These are phyloP conservation scores for Hemichromis elongatus DNA, from an alignment of 2,113 vertebrate species.

Conservation along the genomic window DNA sequence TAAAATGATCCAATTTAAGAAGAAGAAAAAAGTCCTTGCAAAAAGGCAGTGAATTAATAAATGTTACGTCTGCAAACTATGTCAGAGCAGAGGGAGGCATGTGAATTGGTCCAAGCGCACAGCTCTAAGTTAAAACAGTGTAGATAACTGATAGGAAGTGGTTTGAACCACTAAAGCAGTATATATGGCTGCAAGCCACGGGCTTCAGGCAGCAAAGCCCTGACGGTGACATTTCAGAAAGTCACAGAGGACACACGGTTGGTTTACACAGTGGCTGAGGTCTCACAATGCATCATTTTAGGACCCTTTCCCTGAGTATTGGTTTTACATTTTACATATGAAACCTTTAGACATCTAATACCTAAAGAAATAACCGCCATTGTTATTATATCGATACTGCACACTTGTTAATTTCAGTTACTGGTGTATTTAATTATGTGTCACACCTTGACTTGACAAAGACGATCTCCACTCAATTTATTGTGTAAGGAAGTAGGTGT, in stretches of 20 bases:
- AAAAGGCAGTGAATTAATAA: neutral
- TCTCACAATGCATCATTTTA: neutral
- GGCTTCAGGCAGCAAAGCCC: neutral
- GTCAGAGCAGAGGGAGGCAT: neutral
- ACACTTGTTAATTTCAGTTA: neutral
- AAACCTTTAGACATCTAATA: neutral
- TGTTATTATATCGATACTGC: neutral
- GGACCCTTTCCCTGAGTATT: neutral
- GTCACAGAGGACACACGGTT: neutral
- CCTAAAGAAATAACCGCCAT: neutral
- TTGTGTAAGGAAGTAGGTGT: neutral
- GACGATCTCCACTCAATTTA: neutral
- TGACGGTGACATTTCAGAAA: conserved; percentile 22
- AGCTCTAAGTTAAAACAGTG: neutral
- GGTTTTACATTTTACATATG: neutral
- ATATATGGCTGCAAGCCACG: neutral
- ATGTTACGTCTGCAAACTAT: neutral
- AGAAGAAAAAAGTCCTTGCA: neutral
- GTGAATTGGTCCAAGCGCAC: neutral
- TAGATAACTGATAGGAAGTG: conserved; percentile 44
- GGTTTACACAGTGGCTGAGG: neutral
- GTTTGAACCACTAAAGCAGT: conserved; percentile 28
- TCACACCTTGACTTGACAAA: neutral
- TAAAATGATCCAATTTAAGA: neutral
- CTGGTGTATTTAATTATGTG: neutral